Evolutionary conservation across 2,797 vertebrate species (phyloP).

Genomic region (Thaleichthys pacificus): DNA sequence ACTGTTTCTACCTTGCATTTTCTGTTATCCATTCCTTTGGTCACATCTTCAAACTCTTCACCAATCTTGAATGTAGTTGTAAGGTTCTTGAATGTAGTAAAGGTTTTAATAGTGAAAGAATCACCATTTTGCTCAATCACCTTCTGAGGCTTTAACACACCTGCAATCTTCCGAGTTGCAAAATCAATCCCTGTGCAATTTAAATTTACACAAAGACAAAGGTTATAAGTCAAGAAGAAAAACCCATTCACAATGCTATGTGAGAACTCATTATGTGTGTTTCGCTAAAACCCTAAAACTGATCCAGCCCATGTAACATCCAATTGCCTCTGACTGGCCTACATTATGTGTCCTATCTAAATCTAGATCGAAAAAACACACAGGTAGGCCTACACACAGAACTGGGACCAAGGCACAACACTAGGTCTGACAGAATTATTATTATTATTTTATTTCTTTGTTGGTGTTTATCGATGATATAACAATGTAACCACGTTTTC

Average conservation of each 20-base stretch:
- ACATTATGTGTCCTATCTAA: no score
- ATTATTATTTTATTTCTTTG: not conserved
- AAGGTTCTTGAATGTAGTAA: conserved; percentile 80
- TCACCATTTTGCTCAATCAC: conserved; percentile 84
- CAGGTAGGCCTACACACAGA: not conserved
- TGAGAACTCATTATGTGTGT: no score
- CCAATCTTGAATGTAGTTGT: conserved; percentile 77
- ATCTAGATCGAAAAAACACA: no score
- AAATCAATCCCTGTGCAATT: conserved; percentile 81
- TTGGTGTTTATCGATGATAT: not conserved
- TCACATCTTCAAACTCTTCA: conserved; percentile 84
- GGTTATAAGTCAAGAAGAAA: not conserved
- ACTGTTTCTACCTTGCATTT: conserved; percentile 77
- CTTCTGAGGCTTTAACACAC: conserved; percentile 86
- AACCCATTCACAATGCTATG: no score
- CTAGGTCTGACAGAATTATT: not conserved
- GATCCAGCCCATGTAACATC: no score
- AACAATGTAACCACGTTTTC: not conserved
- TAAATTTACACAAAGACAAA: not conserved
- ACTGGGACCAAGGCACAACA: not conserved
- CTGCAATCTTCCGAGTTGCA: conserved; percentile 84
- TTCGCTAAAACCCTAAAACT: no score
- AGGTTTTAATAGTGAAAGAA: conserved; percentile 77
- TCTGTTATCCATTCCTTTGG: conserved; percentile 86
- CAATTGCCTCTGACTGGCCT: no score